A percentile compares a stretch with the other conserved stretches of the same genome.
Conservation (phyloP, 2,797 vertebrate species). For the Knipowitschia caucasica region DNA sequence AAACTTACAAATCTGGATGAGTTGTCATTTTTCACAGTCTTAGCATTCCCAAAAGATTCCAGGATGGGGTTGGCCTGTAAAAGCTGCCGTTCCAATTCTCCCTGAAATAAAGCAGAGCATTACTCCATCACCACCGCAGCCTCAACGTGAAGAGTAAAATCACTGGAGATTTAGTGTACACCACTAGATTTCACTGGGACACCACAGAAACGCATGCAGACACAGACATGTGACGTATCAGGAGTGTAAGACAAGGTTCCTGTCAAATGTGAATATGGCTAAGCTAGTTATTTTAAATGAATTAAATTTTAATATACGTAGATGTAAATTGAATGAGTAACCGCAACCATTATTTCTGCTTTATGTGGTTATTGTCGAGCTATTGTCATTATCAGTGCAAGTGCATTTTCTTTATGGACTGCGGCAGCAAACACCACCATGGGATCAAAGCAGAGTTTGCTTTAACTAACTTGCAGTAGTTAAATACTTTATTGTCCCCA, state of each 20-base stretch:
- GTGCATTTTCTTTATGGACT: constrained; percentile 27
- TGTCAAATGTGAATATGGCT: constrained; percentile 7
- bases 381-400: constrained; percentile 26
- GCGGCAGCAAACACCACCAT: constrained; percentile 21
- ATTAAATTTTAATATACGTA: background rate
- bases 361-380: background rate
- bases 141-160: constrained; percentile 11
- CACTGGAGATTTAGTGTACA: background rate
- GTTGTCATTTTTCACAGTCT: constrained; percentile 99
- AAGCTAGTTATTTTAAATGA: constrained; percentile 36
- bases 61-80: constrained; percentile 98
- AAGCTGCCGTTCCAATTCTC: constrained; percentile 95
- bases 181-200: constrained; percentile 13
- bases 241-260: constrained; percentile 16
- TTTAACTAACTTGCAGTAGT: constrained; percentile 27
- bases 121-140: constrained; percentile 11
- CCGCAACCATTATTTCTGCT: background rate
- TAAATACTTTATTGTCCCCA: constrained; percentile 31
- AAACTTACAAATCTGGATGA: constrained; percentile 96
- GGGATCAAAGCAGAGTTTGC: constrained; percentile 31
- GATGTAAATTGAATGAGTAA: background rate
- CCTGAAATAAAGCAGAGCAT: constrained; percentile 67
- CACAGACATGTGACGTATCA: constrained; percentile 15
- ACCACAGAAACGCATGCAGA: constrained; percentile 45
- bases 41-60: constrained; percentile 96